phyloP scores from a whole-genome alignment of 2,113 vertebrate species.

The Neogobius melanostomus region DNA sequence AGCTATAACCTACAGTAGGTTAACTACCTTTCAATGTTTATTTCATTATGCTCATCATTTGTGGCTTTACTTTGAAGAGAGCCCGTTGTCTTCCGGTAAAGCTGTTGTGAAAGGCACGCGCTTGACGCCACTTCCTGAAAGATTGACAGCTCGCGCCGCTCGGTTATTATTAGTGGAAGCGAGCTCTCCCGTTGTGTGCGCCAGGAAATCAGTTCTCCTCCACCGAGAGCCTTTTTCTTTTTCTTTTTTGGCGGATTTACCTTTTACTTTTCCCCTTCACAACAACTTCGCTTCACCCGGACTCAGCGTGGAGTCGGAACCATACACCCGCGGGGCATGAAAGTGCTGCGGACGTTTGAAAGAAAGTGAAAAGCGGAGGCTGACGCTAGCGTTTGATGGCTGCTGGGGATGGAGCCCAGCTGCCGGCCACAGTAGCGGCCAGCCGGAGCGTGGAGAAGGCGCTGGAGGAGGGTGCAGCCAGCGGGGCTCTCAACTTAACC shows the following conservation, averaged over 20 bases:
- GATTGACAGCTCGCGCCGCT: slow-evolving; percentile 70
- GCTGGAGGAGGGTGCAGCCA: slow-evolving; percentile 87
- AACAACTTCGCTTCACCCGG: slow-evolving; percentile 3
- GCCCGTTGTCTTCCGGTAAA: rapidly evolving
- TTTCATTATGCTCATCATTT: neutral
- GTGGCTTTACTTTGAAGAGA: slow-evolving; percentile 48
- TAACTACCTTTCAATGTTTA: neutral
- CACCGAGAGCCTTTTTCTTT: neutral
- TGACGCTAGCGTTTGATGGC: slow-evolving; percentile 72
- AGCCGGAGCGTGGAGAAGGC: slow-evolving; percentile 88
- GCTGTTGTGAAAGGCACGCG: rapidly evolving
- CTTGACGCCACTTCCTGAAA: slow-evolving; percentile 57
- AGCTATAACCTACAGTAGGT: too few species aligned
- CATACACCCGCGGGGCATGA: slow-evolving; percentile 30
- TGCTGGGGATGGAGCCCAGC: slow-evolving; percentile 83
- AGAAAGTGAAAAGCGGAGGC: slow-evolving; percentile 55
- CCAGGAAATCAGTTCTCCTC: slow-evolving; percentile 2
- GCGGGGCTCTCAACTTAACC: slow-evolving; percentile 85
- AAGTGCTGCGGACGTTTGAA: slow-evolving; percentile 32
- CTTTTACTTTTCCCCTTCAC: slow-evolving; percentile 11
- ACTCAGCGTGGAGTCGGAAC: neutral
- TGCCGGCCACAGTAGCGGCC: slow-evolving; percentile 80
- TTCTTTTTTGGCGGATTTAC: slow-evolving; percentile 7
- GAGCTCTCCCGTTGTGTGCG: slow-evolving; percentile 21
- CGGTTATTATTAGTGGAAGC: slow-evolving; percentile 17